Conservation (phyloP, 2,888 invertebrate species). For the Euclidia mi region DNA sequence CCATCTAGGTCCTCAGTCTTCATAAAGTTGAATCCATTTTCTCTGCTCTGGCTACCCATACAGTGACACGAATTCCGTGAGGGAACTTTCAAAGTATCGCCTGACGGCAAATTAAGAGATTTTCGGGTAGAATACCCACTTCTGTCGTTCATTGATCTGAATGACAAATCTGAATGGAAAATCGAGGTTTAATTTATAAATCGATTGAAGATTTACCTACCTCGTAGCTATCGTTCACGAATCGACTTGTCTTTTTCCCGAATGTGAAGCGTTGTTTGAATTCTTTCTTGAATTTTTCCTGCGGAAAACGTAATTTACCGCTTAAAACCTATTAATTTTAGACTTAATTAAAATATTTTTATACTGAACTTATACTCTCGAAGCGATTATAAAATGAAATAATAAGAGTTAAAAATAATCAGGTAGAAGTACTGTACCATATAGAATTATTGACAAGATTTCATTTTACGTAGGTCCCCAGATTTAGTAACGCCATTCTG, state of each 20-base stretch:
- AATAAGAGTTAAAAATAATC: too few relatives aligned
- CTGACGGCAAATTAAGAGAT: conserved; percentile 73
- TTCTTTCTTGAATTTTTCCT: conserved; percentile 95
- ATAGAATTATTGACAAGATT: neutral
- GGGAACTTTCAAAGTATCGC: conserved; percentile 69
- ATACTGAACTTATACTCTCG: too few relatives aligned
- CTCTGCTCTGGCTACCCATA: conserved; percentile 68
- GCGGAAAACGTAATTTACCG: conserved; percentile 57
- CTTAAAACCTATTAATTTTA: conserved; percentile 15
- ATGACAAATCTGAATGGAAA: conserved; percentile 62
- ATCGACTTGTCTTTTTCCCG: conserved; percentile 82
- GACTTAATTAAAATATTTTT: too few relatives aligned
- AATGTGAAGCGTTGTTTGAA: conserved; percentile 93
- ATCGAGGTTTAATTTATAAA: conserved; percentile 7
- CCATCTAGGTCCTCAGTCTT: conserved; percentile 66
- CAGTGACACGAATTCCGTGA: conserved; percentile 75
- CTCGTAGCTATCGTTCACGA: conserved; percentile 85
- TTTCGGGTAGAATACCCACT: conserved; percentile 78
- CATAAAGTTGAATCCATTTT: conserved; percentile 70
- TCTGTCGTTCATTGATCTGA: conserved; percentile 83
- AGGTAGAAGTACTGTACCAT: too few relatives aligned
- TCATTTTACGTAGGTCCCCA: conserved; percentile 2
- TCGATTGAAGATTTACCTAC: too few relatives aligned
- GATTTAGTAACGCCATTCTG: conserved; percentile 9
- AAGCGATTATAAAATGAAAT: neutral